Evolutionary conservation across 2,113 vertebrate species (phyloP).

Genomic region (Mormoops blainvillei): DNA sequence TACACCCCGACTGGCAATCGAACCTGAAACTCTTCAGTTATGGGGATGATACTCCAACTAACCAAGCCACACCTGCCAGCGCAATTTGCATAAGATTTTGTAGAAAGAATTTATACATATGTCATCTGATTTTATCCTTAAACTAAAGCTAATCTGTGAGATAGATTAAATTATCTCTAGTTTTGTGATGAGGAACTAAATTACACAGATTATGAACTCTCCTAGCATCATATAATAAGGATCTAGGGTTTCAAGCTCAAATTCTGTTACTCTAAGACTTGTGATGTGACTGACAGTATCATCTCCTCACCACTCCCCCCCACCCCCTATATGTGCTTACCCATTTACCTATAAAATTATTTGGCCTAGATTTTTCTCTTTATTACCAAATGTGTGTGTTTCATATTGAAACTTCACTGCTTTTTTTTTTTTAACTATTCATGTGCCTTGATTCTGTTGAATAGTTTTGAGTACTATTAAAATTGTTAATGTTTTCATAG

Average conservation of each 20-base stretch:
- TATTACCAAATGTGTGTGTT: background rate
- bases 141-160: background rate
- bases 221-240: background rate
- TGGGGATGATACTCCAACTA: too few species aligned
- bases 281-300: background rate
- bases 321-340: background rate
- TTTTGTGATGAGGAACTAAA: constrained; percentile 29
- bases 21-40: too few species aligned
- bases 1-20: too few species aligned
- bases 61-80: too few species aligned
- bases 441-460: constrained; percentile 10
- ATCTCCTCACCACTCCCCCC: background rate
- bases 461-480: background rate
- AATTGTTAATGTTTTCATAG: constrained; percentile 9
- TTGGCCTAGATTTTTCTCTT: background rate
- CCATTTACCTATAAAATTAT: background rate
- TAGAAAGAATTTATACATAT: background rate
- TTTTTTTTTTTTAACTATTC: constrained; percentile 7
- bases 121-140: background rate
- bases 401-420: background rate
- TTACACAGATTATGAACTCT: background rate
- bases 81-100: background rate
- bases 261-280: background rate
- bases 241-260: background rate
- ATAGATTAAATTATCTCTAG: background rate